phyloP scores from a whole-genome alignment of 37 sponge, comb jelly and placozoan genomes.

The Cladorhizidae sp. region DNA sequence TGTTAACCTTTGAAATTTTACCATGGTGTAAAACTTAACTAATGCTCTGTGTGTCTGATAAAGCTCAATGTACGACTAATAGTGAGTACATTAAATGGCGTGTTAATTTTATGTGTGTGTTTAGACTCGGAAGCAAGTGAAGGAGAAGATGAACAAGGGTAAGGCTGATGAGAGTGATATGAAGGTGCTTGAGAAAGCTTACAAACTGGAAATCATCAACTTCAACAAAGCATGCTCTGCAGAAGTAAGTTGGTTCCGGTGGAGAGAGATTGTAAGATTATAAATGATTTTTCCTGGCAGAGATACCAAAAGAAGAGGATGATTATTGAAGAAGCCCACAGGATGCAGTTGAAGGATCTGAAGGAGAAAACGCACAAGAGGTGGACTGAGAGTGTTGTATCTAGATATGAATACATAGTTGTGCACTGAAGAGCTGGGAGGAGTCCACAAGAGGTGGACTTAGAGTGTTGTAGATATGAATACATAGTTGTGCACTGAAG shows the following conservation, averaged over 20 bases:
- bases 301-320: constrained; percentile 35
- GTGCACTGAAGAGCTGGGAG: too few relatives aligned
- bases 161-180: constrained; percentile 7
- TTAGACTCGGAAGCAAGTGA: neutral
- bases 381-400: constrained; percentile 17
- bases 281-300: constrained; percentile 1
- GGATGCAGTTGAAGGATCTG: constrained; percentile 20
- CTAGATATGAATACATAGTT: too few relatives aligned
- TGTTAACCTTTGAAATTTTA: too few relatives aligned
- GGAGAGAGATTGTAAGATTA: neutral
- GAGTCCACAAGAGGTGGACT: too few relatives aligned
- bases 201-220: constrained; percentile 17
- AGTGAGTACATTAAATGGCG: neutral
- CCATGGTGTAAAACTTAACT: too few relatives aligned
- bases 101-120: neutral
- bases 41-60: neutral
- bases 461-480: too few relatives aligned
- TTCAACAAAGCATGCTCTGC: constrained; percentile 25
- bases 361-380: constrained; percentile 31
- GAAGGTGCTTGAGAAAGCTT: neutral
- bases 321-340: constrained; percentile 23
- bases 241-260: neutral
- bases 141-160: constrained; percentile 8
- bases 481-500: too few relatives aligned
- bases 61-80: too few relatives aligned